Base-by-base conservation (phyloP, 2,113 vertebrate species). In the Cacatua alba region DNA sequence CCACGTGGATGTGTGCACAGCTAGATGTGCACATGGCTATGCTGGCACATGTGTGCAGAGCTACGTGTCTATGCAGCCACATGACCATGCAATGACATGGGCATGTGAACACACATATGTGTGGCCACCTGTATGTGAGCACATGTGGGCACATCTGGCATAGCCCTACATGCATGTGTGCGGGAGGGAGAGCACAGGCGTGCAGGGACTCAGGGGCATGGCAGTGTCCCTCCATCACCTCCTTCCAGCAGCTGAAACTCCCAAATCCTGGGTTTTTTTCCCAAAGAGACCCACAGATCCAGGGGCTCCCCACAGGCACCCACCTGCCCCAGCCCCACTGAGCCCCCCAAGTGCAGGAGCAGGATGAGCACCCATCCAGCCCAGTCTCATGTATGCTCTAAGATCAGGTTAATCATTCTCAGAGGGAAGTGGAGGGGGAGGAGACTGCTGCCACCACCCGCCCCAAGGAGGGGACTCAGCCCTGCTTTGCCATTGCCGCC, bases 1-100 rank as follows among this genome's bases (percentile, higher is more conserved):
- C 26, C 26, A 4, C 0, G 1, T 5, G 68, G 33, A 23, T 2
- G 17, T 1, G 5, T 11, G 24, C 35, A 9, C 1, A 1, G 49
- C 13, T 6, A 59, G 39, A 26, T 19, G 33, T 17, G 25, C 41
- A 12, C 1, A 3, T 1, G 33, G 59, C 76, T 19, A 4, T 2
- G 18, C 28, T 24, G 44, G 52, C 44, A 82, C 21, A 28, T 3
- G 3, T 1, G 37, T 52, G 53, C 24, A 7, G 16, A 60, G 77
- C 77, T 26, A 11, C 37, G 41, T 21, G 43, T 72, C n/a, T 8
- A 0, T 1, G 48, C 16, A 72, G 12, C 20, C 41, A 20, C 10
- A 3, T 1, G 25, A 17, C 26, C 31, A 8, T 0, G 9, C 55
- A 24, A 25, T 1, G 7, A 63, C 46, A 7, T 1, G 10, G 23